Conservation (phyloP, 2,888 invertebrate genomes). For the Platynereis dumerilii region DNA sequence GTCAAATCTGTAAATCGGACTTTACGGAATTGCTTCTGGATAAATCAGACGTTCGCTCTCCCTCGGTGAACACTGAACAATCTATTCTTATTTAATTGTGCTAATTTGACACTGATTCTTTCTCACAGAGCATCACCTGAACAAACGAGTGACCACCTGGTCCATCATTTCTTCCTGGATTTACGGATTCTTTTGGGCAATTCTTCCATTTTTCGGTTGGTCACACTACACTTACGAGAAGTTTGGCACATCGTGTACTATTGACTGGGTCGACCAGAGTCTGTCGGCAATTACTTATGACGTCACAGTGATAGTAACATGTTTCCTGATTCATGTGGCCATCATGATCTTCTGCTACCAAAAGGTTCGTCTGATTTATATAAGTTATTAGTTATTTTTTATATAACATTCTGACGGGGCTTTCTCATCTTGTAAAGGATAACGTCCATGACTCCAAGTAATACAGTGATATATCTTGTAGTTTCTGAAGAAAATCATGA, state of each 20-base stretch:
- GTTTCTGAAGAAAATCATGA: too few species aligned
- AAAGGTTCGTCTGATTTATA: too few species aligned
- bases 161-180: not conserved
- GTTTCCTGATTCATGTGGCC: conserved; percentile 33
- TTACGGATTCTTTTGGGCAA: conserved; percentile 12
- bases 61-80: too few species aligned
- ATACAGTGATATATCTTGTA: too few species aligned
- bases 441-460: too few species aligned
- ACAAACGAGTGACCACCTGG: conserved; percentile 1
- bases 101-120: not conserved
- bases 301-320: conserved; percentile 30
- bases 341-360: conserved; percentile 35
- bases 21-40: too few species aligned
- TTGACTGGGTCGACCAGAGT: conserved; percentile 34
- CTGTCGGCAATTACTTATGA: conserved; percentile 27
- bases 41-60: too few species aligned
- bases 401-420: too few species aligned
- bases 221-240: conserved; percentile 37
- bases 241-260: conserved; percentile 40
- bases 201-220: conserved; percentile 41
- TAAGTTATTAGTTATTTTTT: too few species aligned
- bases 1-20: too few species aligned
- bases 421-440: too few species aligned
- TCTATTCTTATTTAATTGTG: too few species aligned
- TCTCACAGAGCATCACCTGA: not conserved